Base-by-base conservation (phyloP, 2,888 invertebrate species). In the Onchidella celtica region DNA sequence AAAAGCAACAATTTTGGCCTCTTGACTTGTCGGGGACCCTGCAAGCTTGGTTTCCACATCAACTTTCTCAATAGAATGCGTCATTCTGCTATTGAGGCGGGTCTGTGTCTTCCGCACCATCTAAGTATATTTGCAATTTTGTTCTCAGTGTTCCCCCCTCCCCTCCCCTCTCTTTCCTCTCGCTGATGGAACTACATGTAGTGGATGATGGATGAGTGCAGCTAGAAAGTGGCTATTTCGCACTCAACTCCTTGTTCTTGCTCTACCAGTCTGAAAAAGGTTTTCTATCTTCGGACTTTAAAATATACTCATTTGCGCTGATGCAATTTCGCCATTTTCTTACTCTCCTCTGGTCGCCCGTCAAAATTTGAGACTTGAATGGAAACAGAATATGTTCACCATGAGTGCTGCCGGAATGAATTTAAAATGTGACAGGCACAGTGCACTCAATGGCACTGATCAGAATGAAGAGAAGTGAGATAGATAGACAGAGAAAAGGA, bases 1-100 rank as follows among this genome's bases (percentile, higher is more conserved):
- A 73, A 77, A 78, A 79, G 83, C 78, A 75, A 78, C 81, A 83
- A 83, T 84, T n/a, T 84, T 83, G 79, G 70, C 73, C 55, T 47
- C 78, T 78, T 69, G 70, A 65, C 66, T 83, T 79, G 72, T 72
- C 75, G 47, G 55, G 55, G n/a, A 77, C 55, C 63, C 55, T n/a
- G 40, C 63, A 24, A 61, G 78, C 69, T 76, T 38, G 57, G 68
- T 27, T 59, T 36, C 38, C 34, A 47, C 57, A 59, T 61, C 81
- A 40, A n/a, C 34, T 27, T 29, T n/a, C 29, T 63, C 14, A 55
- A 77, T 32, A 72, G 66, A 73, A 59, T 70, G 66, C 76, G 66
- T 59, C 65, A 77, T 70, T 76, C 59, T 4, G 47, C 36, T 17
- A 72, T 55, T 66, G 68, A 78, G 57, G 66, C 29, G 68, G 55